Conservation (phyloP, 2,888 invertebrate species). For the Helicoverpa assulta region DNA sequence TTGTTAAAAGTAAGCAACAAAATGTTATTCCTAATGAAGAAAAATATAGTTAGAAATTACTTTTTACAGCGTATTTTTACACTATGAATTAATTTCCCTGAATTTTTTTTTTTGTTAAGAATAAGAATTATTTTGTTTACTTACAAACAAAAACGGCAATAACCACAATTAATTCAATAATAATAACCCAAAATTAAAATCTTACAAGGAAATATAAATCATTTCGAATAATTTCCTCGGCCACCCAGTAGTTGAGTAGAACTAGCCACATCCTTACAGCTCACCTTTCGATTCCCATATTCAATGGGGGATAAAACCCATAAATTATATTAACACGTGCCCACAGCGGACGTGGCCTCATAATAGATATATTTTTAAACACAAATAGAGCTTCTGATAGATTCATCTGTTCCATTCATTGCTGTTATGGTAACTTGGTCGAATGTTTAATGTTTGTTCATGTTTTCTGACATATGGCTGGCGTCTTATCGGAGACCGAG, state of each 20-base stretch:
- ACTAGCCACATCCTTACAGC: slow-evolving; percentile 61
- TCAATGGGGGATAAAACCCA: slow-evolving; percentile 59
- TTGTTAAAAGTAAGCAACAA: no score
- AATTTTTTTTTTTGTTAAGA: no score
- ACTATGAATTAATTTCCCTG: no score
- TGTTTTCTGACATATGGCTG: slow-evolving; percentile 34
- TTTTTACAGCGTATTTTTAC: no score
- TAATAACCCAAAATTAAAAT: neutral
- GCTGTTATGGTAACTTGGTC: slow-evolving; percentile 27
- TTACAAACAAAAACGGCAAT: neutral
- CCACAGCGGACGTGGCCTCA: slow-evolving; percentile 66
- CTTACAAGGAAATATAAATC: slow-evolving; percentile 43
- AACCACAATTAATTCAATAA: neutral
- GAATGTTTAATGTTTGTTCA: slow-evolving; percentile 36
- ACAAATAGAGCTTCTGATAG: slow-evolving; percentile 58
- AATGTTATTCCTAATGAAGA: no score
- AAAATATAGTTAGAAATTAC: no score
- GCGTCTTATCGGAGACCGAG: neutral
- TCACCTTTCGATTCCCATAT: slow-evolving; percentile 55
- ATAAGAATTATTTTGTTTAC: no score
- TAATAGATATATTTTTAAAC: slow-evolving; percentile 62
- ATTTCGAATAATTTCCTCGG: slow-evolving; percentile 17
- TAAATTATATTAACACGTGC: slow-evolving; percentile 72
- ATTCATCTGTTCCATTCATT: slow-evolving; percentile 55
- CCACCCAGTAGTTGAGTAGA: slow-evolving; percentile 57